Conservation (phyloP, 2,113 vertebrate genomes). For the Sebastes schlegelii region DNA sequence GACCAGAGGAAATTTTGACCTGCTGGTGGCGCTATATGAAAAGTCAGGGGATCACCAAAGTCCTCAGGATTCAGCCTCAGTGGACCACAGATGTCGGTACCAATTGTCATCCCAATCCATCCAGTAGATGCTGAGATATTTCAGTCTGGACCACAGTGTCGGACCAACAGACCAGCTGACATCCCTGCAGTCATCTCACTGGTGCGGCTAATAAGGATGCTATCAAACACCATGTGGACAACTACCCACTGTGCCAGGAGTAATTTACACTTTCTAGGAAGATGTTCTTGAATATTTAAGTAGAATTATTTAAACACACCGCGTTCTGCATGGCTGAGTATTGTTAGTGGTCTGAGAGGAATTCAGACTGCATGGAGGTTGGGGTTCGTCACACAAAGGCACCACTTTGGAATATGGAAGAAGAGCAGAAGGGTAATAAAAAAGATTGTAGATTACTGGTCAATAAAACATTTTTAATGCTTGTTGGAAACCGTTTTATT, state of each 20-base stretch:
- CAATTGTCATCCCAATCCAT: background rate
- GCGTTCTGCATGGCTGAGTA: slow-evolving; percentile 8
- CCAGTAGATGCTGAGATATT: background rate
- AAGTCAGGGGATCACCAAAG: slow-evolving; percentile 7
- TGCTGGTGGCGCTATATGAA: background rate
- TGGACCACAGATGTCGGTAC: background rate
- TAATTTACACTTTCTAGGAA: background rate
- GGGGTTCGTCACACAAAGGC: background rate
- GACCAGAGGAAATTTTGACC: background rate
- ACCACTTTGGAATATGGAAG: background rate
- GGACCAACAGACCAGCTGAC: background rate
- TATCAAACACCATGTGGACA: background rate
- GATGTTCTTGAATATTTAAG: slow-evolving; percentile 33
- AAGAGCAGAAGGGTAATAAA: background rate
- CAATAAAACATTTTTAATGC: slow-evolving; percentile 31
- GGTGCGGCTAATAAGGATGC: background rate
- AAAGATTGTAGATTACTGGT: slow-evolving; percentile 16
- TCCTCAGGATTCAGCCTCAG: slow-evolving; percentile 15
- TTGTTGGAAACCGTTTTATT: slow-evolving; percentile 20
- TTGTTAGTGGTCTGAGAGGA: background rate
- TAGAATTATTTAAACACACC: slow-evolving; percentile 35
- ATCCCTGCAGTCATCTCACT: background rate
- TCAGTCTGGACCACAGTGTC: background rate
- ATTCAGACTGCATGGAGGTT: background rate
- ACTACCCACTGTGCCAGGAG: background rate